These are phyloP conservation scores for Coreius guichenoti DNA, from an alignment of 2,797 vertebrate genomes.

Conservation along the genomic window DNA sequence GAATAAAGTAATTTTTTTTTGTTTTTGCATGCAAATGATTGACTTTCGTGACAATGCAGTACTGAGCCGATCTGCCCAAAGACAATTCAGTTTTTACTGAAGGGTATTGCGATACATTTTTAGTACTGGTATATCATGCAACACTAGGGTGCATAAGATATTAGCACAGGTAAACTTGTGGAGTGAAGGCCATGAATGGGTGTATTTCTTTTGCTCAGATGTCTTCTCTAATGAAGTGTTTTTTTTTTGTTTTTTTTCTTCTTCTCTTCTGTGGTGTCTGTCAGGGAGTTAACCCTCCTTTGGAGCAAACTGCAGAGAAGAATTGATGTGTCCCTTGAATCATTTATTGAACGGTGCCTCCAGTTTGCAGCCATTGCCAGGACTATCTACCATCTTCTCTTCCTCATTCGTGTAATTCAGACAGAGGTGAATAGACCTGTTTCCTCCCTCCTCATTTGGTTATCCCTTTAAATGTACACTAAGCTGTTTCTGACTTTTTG, in stretches of 20 bases:
- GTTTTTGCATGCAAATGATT: too few relatives aligned
- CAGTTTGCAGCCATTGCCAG: slow-evolving; percentile 97
- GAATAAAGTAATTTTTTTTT: too few relatives aligned
- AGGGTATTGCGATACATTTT: neutral
- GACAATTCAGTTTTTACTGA: neutral
- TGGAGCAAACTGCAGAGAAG: slow-evolving; percentile 98
- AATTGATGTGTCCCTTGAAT: slow-evolving; percentile 89
- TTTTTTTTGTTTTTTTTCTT: neutral
- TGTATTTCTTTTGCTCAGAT: neutral
- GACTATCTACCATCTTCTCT: slow-evolving; percentile 94
- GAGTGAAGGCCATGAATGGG: neutral
- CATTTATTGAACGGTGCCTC: slow-evolving; percentile 95
- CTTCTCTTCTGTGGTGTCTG: slow-evolving; percentile 20
- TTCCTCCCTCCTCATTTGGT: neutral
- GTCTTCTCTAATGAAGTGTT: neutral
- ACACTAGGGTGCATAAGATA: neutral
- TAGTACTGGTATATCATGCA: neutral
- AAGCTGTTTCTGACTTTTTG: slow-evolving; percentile 12
- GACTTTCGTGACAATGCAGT: too few relatives aligned
- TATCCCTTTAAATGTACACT: neutral
- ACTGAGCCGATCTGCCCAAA: too few relatives aligned
- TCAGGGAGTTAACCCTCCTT: slow-evolving; percentile 93
- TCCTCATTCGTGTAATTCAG: slow-evolving; percentile 94
- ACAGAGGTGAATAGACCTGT: slow-evolving; percentile 84
- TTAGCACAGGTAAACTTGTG: neutral